Base-by-base conservation (phyloP, 2,113 vertebrate species). In the Oreotrochilus melanogaster region DNA sequence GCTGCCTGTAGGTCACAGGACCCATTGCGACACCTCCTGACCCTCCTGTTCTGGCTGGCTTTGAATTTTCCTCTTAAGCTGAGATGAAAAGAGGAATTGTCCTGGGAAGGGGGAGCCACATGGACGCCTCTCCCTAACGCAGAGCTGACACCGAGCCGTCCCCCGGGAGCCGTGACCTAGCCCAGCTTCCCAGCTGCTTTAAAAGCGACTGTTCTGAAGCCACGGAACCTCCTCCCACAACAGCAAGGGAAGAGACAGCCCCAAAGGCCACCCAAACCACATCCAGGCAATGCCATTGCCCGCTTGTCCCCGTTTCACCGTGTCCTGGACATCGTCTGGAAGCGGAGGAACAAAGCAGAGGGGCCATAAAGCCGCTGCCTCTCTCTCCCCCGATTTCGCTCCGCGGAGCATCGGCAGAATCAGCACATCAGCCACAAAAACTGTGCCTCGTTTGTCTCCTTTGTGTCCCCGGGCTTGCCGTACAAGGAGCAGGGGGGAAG, bases 71-170 rank as follows among this genome's bases (percentile, higher is more conserved):
- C 42, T 54, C 27, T n/a, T 30, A 16, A 54, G 15, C 14, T 4
- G 88, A 85, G 94, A 94, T 65, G 89, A 95, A 91, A 85, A 45
- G 70, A 78, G 35, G 86, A 72, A 74, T 91, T 70, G 58, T 86
- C 47, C n/a, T 0, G 3, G 62, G 57, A 67, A 60, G 47, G 28
- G 57, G 21, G 48, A 92, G 70, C 48, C 43, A 6, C 3, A 1
- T 6, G 0, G 10, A 57, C 2, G n/a, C 62, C 62, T 76, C 9
- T 37, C 92, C 42, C 67, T 65, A 37, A 11, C 0, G 2, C 37
- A 8, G 64, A 28, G 57, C 43, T 53, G 82, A 66, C 72, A 71
- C 51, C 0, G 21, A 86, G 72, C 67, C 2, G 2, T 67, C 69
- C 70, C 71, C 23, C 6, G 43, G 74, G 92, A 91, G 58, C 47